phyloP scores from a whole-genome alignment of 2,113 vertebrate species.

The Strix uralensis region DNA sequence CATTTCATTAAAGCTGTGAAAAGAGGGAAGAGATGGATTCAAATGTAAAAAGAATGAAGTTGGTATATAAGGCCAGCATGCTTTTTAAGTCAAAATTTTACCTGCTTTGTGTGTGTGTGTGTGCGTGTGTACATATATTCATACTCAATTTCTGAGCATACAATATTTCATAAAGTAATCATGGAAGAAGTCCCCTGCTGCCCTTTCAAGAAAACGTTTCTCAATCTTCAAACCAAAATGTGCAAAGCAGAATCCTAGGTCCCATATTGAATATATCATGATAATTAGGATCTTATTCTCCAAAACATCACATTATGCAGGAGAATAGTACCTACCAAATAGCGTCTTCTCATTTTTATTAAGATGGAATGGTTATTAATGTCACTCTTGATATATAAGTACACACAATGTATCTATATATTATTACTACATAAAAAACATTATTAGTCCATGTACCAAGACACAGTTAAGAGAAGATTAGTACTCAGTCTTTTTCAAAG shows the following conservation, averaged over 20 bases:
- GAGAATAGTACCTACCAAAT: not conserved
- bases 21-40: slow-evolving; percentile 35
- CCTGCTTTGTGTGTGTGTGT: not conserved
- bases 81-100: slow-evolving; percentile 42
- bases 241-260: not conserved
- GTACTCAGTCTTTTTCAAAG: not conserved
- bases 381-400: not conserved
- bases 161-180: slow-evolving; percentile 61
- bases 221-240: slow-evolving; percentile 50
- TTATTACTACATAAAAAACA: not conserved
- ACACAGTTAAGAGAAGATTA: not conserved
- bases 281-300: slow-evolving; percentile 51
- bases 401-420: not conserved
- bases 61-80: not conserved
- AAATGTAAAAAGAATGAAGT: slow-evolving; percentile 15
- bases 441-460: not conserved
- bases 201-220: not conserved
- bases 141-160: slow-evolving; percentile 9
- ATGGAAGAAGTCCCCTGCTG: not conserved
- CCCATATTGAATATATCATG: not conserved
- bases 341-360: not conserved
- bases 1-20: slow-evolving; percentile 49
- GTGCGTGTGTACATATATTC: not conserved
- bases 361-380: not conserved
- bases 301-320: not conserved